Evolutionary conservation across 1,140 invertebrate genomes (phyloP).

Genomic region (Anastrepha ludens): DNA sequence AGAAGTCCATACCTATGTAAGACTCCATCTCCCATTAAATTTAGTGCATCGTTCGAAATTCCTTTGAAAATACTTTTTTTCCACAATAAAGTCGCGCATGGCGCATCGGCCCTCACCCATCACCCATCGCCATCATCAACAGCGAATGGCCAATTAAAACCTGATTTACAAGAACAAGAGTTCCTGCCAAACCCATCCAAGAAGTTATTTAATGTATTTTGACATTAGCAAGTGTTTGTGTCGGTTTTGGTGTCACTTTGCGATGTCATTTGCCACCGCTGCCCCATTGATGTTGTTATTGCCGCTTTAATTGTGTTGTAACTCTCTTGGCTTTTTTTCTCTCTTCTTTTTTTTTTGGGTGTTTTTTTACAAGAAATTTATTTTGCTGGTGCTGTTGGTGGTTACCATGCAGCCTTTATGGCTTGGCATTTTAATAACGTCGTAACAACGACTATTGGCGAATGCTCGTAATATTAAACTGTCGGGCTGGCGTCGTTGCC

Average conservation of each 20-base stretch:
- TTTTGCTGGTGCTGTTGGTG: neutral
- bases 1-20: too few relatives aligned
- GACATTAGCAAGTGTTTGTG: conserved; percentile 52
- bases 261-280: conserved; percentile 48
- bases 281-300: neutral
- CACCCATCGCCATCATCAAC: neutral
- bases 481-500: neutral
- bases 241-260: conserved; percentile 50
- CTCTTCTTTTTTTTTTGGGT: too few relatives aligned
- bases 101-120: too few relatives aligned
- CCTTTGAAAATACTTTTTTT: neutral
- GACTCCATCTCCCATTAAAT: too few relatives aligned
- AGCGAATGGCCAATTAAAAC: conserved; percentile 29
- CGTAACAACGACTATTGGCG: conserved; percentile 18
- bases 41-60: neutral
- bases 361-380: neutral
- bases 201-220: conserved; percentile 35
- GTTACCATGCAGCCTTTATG: neutral
- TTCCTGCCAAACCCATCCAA: neutral
- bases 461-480: conserved; percentile 11
- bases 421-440: conserved; percentile 52
- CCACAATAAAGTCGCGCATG: neutral
- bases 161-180: neutral
- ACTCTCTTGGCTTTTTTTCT: neutral
- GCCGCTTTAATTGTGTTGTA: conserved; percentile 15